A percentile compares a stretch with the other conserved stretches of the same genome.
phyloP scores from a whole-genome alignment of 2,797 vertebrate species.

The Lacerta bilineata region DNA sequence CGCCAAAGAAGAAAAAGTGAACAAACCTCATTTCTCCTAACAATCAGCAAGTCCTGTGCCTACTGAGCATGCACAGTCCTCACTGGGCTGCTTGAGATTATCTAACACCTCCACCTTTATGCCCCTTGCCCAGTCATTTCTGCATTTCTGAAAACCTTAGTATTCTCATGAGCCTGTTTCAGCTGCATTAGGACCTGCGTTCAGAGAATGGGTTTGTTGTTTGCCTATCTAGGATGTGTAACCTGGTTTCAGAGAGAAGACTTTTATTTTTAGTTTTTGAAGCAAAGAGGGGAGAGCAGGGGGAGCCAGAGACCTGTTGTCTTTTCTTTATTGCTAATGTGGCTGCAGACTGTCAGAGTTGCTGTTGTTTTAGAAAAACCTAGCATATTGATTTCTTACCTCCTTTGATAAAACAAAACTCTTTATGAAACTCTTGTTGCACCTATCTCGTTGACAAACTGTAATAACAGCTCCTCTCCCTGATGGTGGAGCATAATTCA shows the following conservation, averaged over 20 bases:
- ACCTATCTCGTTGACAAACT: constrained; percentile 32
- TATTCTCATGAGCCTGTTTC: not conserved
- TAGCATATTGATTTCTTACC: constrained; percentile 1
- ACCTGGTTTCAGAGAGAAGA: not conserved
- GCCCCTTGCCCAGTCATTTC: no score
- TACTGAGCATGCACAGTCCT: not conserved
- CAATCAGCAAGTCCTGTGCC: not conserved
- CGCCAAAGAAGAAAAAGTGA: no score
- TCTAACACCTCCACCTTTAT: not conserved
- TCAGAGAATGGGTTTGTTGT: not conserved
- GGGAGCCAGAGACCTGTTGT: not conserved
- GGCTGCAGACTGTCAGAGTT: not conserved
- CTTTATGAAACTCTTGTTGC: not conserved
- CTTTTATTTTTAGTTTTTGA: not conserved
- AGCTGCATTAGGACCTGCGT: not conserved
- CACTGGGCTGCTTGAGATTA: not conserved
- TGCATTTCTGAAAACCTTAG: not conserved
- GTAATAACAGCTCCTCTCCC: constrained; percentile 24
- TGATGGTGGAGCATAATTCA: constrained; percentile 17
- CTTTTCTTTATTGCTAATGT: constrained; percentile 15
- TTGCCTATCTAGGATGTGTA: not conserved
- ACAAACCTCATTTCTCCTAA: not conserved
- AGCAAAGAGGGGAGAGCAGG: not conserved
- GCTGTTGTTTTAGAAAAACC: not conserved
- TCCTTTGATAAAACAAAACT: not conserved